Evolutionary conservation across 2,888 invertebrate species (phyloP).

Genomic region (Cyclophora albipunctata): DNA sequence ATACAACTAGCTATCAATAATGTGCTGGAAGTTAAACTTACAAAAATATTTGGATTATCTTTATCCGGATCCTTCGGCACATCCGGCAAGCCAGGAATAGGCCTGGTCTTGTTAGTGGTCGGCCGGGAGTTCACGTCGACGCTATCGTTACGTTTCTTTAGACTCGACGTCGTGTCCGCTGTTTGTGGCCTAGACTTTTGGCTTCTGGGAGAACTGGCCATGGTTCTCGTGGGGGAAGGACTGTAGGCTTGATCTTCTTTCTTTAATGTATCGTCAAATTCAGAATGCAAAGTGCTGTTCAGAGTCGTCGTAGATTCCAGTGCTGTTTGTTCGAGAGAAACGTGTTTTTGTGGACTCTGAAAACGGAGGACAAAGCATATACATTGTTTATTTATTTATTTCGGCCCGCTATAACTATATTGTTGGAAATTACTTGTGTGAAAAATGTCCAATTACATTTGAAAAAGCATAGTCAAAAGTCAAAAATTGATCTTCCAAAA

Average conservation of each 20-base stretch:
- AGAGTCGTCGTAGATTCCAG: conserved; percentile 35
- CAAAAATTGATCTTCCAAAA: no score
- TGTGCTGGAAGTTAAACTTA: conserved; percentile 26
- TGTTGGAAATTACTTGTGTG: no score
- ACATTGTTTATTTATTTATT: no score
- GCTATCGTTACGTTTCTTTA: conserved; percentile 35
- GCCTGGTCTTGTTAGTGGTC: conserved; percentile 45
- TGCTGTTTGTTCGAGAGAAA: no score
- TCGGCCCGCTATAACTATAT: neutral
- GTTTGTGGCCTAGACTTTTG: conserved; percentile 27
- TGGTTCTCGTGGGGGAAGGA: conserved; percentile 23
- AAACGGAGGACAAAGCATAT: no score
- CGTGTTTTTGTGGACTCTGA: conserved; percentile 46
- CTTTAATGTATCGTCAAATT: conserved; percentile 25
- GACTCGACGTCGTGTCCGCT: conserved; percentile 21
- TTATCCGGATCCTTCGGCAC: conserved; percentile 59
- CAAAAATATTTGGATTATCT: conserved; percentile 53
- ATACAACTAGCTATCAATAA: no score
- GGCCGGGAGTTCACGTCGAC: conserved; percentile 29
- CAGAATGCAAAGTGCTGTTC: conserved; percentile 35
- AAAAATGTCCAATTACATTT: no score
- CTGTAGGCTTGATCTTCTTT: conserved; percentile 21
- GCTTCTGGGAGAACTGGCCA: conserved; percentile 22
- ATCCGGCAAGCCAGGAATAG: conserved; percentile 42
- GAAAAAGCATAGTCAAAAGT: no score